Base-by-base conservation (phyloP, 2,113 vertebrate genomes). In the Opisthocomus hoazin region DNA sequence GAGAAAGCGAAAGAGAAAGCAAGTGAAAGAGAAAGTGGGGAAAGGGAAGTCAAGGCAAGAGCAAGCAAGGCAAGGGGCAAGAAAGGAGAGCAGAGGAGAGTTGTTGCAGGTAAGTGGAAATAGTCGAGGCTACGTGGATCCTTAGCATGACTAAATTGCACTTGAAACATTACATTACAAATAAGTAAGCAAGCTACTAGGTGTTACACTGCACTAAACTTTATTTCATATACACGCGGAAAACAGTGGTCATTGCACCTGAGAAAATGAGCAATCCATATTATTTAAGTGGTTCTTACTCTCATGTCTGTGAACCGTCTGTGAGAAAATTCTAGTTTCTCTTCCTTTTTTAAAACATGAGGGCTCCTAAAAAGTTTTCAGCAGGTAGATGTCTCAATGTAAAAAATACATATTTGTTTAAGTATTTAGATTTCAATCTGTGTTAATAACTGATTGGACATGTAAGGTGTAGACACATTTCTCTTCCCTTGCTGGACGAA, bases 1-100 rank as follows among this genome's bases (percentile, higher is more conserved):
- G 60, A 56, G 86, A 94, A 96, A 94, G 37, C 1, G 57, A 85
- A 97, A 93, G 77, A 58, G 26, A 96, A 81, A 93, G 43, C 4
- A 69, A 80, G 43, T 77, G 43, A 86, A 90, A 92, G 30, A 78
- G 71, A 92, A 88, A 86, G 54, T n/a, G 13, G 9, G 5, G 45
- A 45, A 45, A 45, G 45, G 45, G 15, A 90, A 92, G 32, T 70
- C 68, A 93, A 89, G 84, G 56, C 30, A 11, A 7, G 5, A 2
- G 6, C 43, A 80, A 91, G 41, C 73, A 79, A 76, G 7, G 17
- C 1, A 3, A 80, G 29, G 54, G 34, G 54, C 54, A 56, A n/a
- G n/a, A n/a, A 32, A 56, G 54, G 7, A 30, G 5, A 80, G 22
- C 21, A 54, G 36, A 43, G 8, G 36, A 43, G 27, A n/a, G n/a